Percentiles rank a stretch among this genome's conserved stretches.
phyloP scores from a whole-genome alignment of 1,140 invertebrate species.

The Calycopis cecrops region DNA sequence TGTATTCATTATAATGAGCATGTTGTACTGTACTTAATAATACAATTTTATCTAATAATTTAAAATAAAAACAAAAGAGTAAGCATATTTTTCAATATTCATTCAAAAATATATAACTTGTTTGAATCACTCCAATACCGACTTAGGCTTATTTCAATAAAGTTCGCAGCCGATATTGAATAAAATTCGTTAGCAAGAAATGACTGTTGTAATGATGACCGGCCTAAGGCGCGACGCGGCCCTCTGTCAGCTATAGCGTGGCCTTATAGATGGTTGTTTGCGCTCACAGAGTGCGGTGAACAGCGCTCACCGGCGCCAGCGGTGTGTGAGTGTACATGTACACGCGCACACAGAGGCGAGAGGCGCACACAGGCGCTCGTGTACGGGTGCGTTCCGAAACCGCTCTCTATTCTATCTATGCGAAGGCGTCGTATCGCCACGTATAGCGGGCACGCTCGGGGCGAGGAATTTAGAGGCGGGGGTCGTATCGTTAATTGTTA shows the following conservation, averaged over 20 bases:
- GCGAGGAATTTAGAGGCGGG: conserved; percentile 73
- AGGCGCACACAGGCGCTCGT: conserved; percentile 40
- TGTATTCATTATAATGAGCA: too few species aligned
- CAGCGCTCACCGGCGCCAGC: conserved; percentile 67
- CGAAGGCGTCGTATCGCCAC: conserved; percentile 72
- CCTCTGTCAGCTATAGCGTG: conserved; percentile 73
- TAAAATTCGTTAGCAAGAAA: conserved; percentile 1
- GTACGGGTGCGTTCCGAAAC: conserved; percentile 70
- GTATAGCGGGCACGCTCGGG: conserved; percentile 70
- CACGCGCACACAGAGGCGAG: conserved; percentile 39
- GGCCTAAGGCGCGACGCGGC: conserved; percentile 52
- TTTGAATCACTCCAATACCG: too few species aligned
- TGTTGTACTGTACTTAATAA: too few species aligned
- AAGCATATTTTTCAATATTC: not conserved
- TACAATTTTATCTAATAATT: not conserved
- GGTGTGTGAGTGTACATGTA: conserved; percentile 55
- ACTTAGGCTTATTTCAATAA: too few species aligned
- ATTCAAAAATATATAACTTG: too few species aligned
- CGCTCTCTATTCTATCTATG: conserved; percentile 75
- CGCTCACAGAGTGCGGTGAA: conserved; percentile 75
- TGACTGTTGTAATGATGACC: conserved; percentile 30
- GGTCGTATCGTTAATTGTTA: conserved; percentile 75
- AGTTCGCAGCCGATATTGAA: too few species aligned
- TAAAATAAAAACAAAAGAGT: too few species aligned
- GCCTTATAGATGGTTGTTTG: conserved; percentile 75